Evolutionary conservation across 2,888 invertebrate species (phyloP).

Genomic region (Bombylius discolor): DNA sequence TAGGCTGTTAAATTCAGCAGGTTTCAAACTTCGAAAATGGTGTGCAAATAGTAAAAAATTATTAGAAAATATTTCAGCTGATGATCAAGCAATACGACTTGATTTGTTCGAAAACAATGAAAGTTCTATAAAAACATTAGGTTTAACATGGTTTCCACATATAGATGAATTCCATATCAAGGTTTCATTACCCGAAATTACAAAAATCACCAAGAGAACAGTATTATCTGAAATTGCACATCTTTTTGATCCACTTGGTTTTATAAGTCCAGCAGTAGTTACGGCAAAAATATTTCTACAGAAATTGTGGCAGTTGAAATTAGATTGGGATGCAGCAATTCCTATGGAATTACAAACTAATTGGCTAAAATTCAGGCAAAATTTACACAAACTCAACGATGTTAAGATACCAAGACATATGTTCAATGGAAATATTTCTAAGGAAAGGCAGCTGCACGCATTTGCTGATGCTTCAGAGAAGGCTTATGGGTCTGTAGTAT

Average conservation of each 20-base stretch:
- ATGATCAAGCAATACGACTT: neutral
- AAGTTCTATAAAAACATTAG: slow-evolving; percentile 3
- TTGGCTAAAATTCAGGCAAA: too few species aligned
- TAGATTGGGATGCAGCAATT: neutral
- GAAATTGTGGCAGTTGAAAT: slow-evolving; percentile 7
- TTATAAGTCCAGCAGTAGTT: slow-evolving; percentile 9
- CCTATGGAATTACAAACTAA: too few species aligned
- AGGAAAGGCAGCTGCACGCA: too few species aligned
- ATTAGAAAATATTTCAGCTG: too few species aligned
- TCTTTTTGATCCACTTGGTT: slow-evolving; percentile 11
- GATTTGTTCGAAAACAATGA: neutral
- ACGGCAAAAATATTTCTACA: slow-evolving; percentile 12
- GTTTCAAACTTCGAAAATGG: too few species aligned
- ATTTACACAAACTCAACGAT: too few species aligned
- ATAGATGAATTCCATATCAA: slow-evolving; percentile 7
- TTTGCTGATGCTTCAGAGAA: too few species aligned
- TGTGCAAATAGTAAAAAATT: too few species aligned
- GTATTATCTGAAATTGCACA: slow-evolving; percentile 6
- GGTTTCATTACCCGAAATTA: neutral
- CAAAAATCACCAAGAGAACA: slow-evolving; percentile 5
- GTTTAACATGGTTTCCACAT: slow-evolving; percentile 9
- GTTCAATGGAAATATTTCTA: too few species aligned
- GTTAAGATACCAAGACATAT: too few species aligned
- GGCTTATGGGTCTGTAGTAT: too few species aligned
- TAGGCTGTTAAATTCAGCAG: too few species aligned